Evolutionary conservation across 2,888 invertebrate species (phyloP).

Genomic region (Theretra japonica): DNA sequence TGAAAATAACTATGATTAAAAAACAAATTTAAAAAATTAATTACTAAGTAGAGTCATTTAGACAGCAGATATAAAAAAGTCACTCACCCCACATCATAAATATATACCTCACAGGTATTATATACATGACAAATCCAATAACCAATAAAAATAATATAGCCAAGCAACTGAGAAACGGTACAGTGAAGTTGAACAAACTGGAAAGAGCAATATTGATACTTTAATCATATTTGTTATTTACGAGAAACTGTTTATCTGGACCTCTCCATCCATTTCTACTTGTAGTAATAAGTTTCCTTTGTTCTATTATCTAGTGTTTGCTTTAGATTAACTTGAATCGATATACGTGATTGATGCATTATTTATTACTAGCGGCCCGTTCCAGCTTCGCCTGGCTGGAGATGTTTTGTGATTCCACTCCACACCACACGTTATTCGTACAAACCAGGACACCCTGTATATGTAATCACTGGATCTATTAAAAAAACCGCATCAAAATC

Average conservation of each 20-base stretch:
- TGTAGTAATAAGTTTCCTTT: conserved; percentile 16
- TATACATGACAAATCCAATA: conserved; percentile 91
- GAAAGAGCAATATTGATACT: conserved; percentile 55
- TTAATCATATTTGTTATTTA: conserved; percentile 26
- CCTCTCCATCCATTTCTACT: conserved; percentile 8
- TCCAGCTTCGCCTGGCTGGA: too few relatives aligned
- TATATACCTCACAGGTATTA: conserved; percentile 93
- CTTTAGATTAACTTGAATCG: conserved; percentile 21
- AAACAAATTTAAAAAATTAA: too few relatives aligned
- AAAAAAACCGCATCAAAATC: too few relatives aligned
- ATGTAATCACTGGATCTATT: too few relatives aligned
- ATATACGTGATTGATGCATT: conserved; percentile 4
- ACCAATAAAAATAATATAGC: conserved; percentile 90
- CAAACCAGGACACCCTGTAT: too few relatives aligned
- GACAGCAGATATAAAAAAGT: not conserved
- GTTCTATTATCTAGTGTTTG: conserved; percentile 13
- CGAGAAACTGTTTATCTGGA: conserved; percentile 12
- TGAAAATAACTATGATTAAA: too few relatives aligned
- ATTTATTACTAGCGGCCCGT: too few relatives aligned
- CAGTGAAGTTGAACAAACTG: conserved; percentile 97
- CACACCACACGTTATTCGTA: too few relatives aligned
- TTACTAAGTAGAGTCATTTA: too few relatives aligned
- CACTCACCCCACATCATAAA: conserved; percentile 94
- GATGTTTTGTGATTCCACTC: too few relatives aligned
- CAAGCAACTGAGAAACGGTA: conserved; percentile 96